Conservation (phyloP, 2,888 invertebrate genomes). For the Cerceris rybyensis region DNA sequence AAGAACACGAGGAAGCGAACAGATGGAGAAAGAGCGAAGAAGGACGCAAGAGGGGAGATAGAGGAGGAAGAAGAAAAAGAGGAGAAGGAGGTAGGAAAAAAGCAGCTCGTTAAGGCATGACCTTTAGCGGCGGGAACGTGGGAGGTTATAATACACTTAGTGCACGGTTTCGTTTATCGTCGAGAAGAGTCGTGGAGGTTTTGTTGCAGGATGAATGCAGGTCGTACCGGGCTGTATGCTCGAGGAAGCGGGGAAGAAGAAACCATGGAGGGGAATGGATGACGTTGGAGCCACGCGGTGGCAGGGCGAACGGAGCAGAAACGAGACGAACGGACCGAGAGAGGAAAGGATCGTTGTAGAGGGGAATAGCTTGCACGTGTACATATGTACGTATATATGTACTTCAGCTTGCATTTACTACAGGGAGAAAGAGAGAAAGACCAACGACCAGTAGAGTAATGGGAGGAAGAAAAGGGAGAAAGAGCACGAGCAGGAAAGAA, state of each 20-base stretch:
- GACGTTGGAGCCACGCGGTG: background rate
- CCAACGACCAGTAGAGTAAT: constrained; percentile 24
- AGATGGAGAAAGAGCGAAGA: constrained; percentile 20
- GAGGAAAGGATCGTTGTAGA: constrained; percentile 49
- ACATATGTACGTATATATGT: constrained; percentile 13
- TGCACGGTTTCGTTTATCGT: constrained; percentile 71
- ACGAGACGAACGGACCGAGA: constrained; percentile 57
- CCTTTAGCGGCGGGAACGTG: constrained; percentile 79
- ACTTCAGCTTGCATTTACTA: constrained; percentile 11
- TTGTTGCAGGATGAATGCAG: constrained; percentile 69
- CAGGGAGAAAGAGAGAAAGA: constrained; percentile 42
- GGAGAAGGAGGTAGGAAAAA: constrained; percentile 59
- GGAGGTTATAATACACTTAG: constrained; percentile 76
- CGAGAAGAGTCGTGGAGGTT: constrained; percentile 62
- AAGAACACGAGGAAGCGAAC: constrained; percentile 31
- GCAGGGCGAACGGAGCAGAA: constrained; percentile 38
- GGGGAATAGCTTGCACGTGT: constrained; percentile 46
- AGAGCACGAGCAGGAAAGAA: constrained; percentile 31
- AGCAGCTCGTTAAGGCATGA: constrained; percentile 79
- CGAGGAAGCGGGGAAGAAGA: constrained; percentile 20
- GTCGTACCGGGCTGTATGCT: constrained; percentile 61
- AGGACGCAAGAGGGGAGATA: constrained; percentile 11
- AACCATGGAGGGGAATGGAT: background rate
- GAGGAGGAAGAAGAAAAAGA: constrained; percentile 30
- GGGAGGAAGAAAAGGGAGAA: constrained; percentile 9